Evolutionary conservation across 2,888 invertebrate genomes (phyloP).

Genomic region (Ichneumoninae sp.): DNA sequence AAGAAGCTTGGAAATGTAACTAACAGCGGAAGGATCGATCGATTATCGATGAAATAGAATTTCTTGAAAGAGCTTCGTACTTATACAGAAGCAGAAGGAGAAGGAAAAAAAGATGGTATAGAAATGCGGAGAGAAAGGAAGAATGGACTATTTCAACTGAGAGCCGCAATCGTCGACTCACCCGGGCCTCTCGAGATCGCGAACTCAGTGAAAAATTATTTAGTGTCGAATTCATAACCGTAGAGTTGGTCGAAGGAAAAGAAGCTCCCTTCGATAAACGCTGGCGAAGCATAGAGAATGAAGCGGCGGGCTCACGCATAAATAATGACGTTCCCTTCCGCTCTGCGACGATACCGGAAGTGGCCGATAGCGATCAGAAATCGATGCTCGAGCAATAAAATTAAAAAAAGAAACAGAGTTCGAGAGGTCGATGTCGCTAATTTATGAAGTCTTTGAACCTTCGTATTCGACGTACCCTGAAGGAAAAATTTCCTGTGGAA

Average conservation of each 20-base stretch:
- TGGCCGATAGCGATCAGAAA: conserved; percentile 43
- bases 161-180: conserved; percentile 40
- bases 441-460: conserved; percentile 20
- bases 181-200: conserved; percentile 35
- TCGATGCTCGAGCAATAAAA: conserved; percentile 41
- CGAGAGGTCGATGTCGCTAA: conserved; percentile 26
- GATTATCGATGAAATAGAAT: conserved; percentile 51
- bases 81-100: neutral
- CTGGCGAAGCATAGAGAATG: neutral
- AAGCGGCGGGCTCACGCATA: conserved; percentile 22
- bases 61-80: conserved; percentile 34
- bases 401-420: neutral
- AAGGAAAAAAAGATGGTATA: neutral
- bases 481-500: neutral
- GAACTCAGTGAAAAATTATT: conserved; percentile 24
- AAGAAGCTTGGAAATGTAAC: conserved; percentile 45
- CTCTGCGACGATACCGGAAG: conserved; percentile 55
- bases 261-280: neutral
- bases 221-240: conserved; percentile 18
- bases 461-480: neutral
- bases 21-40: conserved; percentile 42
- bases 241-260: neutral
- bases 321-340: conserved; percentile 52
- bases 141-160: conserved; percentile 49
- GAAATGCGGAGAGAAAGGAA: conserved; percentile 26